phyloP scores from a whole-genome alignment of 2,113 vertebrate species.

The Pangasianodon gigas region DNA sequence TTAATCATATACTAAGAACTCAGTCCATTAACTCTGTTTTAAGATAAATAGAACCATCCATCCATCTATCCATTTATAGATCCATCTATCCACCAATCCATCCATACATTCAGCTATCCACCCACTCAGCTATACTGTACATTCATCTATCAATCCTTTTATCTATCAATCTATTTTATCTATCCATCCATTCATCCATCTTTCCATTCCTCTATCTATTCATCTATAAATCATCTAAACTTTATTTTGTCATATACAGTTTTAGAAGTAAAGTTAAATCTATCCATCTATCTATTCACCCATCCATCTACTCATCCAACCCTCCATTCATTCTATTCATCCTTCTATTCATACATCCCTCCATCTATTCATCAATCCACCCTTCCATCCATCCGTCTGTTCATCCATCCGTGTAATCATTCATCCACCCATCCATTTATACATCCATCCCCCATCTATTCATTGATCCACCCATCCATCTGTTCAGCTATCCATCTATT shows the following conservation, averaged over 20 bases:
- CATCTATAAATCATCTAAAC: neutral
- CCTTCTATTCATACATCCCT: neutral
- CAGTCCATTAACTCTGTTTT: neutral
- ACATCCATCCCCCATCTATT: neutral
- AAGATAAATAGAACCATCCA: slow-evolving; percentile 3
- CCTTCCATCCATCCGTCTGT: neutral
- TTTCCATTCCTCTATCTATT: neutral
- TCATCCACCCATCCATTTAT: neutral
- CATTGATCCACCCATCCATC: neutral
- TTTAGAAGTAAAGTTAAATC: neutral
- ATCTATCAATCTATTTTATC: neutral
- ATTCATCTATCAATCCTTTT: neutral
- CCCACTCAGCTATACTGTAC: neutral
- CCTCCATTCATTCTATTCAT: neutral
- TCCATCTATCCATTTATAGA: neutral
- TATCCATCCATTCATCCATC: neutral
- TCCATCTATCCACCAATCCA: neutral
- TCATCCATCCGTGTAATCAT: neutral
- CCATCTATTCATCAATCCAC: neutral
- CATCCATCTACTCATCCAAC: neutral
- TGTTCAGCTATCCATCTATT: neutral
- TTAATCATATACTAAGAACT: neutral
- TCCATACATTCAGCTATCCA: neutral
- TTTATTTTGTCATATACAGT: neutral
- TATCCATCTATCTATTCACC: neutral